Evolutionary conservation across 1,140 invertebrate genomes (phyloP).

Genomic region (Homalodisca vitripennis): DNA sequence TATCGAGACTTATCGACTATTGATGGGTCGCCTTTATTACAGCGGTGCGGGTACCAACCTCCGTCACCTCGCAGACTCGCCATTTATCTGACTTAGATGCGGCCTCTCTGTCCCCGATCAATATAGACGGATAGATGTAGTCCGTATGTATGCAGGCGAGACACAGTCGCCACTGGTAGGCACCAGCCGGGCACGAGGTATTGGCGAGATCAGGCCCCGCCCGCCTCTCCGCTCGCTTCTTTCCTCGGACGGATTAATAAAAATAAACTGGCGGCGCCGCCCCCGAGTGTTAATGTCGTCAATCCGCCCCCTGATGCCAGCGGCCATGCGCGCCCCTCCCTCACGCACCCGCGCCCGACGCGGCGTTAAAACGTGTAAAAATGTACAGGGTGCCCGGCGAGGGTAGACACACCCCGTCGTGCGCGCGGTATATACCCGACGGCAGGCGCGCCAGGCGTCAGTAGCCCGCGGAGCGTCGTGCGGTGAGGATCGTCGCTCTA

Average conservation of each 20-base stretch:
- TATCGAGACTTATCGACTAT: no score
- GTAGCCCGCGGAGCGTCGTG: neutral
- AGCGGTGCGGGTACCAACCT: no score
- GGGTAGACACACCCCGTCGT: neutral
- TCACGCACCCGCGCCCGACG: no score
- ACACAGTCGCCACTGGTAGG: neutral
- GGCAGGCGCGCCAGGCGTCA: neutral
- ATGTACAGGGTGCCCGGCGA: neutral
- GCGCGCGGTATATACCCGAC: neutral
- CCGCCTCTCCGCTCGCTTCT: slow-evolving; percentile 2
- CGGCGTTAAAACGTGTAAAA: neutral
- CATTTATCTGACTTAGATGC: neutral
- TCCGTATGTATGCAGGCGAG: no score
- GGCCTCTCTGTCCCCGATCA: no score
- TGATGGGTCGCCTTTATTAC: neutral
- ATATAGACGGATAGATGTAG: no score
- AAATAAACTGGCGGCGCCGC: slow-evolving; percentile 19
- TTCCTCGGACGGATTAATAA: slow-evolving; percentile 26
- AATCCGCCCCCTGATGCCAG: slow-evolving; percentile 18
- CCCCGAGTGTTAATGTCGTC: slow-evolving; percentile 17
- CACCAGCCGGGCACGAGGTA: neutral
- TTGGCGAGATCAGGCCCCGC: slow-evolving; percentile 23
- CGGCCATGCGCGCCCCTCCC: slow-evolving; percentile 13
- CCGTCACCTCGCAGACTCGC: no score
- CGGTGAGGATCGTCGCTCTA: neutral